Evolutionary conservation across 2,113 vertebrate genomes (phyloP), one percentile per base, ranked within the genome.

Genomic region (Electrona antarctica): DNA sequence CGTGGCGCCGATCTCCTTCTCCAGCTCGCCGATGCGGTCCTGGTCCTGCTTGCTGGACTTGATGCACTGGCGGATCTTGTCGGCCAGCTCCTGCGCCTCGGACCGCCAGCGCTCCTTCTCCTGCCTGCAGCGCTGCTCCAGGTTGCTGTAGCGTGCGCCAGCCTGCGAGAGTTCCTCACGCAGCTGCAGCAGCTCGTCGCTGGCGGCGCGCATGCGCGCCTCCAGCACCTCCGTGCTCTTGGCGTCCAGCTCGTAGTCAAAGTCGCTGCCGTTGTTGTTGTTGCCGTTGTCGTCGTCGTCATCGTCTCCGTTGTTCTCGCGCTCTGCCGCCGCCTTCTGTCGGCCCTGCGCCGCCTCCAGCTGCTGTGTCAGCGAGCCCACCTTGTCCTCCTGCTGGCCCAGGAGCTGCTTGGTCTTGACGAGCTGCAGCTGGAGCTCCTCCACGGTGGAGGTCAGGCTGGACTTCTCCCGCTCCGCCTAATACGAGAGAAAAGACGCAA

Each of bases 401-500:
- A 95, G 80, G 0, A 90, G 85, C 82, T 94, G 90, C 73, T 88
- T 93, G 49, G 92, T 91, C 79, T 83, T 84, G 13, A 90, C 87
- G 73, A 95, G 81, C 84, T 93, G 91, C 82, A 85, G 88, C 77
- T 93, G 93, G 47, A 95, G 86, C n/a, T 95, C 94, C 77, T 93
- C 89, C 54, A 95, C 85, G 5, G 92, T 92, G 73, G 67, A 79
- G 7, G 74, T 61, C 60, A 95, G 85, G 2, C 79, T 66, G 4
- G 90, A 86, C 63, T 94, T 95, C 58, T 95, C 95, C 50, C 87
- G 86, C 56, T 95, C 95, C 9, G 87, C 87, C 95, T 95, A 21
- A 21, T 21, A 82, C 12, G 7, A 41, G 33, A 5, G 29, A 8
- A 45, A 4, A 60, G 49, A 50, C 6, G 8, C 11, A 72, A 0